Evolutionary conservation across 2,113 vertebrate genomes (phyloP).

Genomic region (Mandrillus leucophaeus): DNA sequence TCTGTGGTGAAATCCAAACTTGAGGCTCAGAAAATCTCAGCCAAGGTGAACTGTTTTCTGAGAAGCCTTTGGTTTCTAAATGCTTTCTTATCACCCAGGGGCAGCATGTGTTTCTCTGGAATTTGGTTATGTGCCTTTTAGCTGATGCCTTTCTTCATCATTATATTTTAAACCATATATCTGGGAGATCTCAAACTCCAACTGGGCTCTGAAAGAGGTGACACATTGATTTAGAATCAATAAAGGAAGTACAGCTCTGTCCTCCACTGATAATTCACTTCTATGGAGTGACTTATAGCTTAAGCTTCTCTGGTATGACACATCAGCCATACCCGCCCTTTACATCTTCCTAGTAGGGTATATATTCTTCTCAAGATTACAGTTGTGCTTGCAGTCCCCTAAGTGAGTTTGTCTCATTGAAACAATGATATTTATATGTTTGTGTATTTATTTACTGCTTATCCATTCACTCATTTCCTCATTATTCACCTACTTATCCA

Average conservation of each 20-base stretch:
- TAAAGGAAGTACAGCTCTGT: background rate
- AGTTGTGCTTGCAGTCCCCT: background rate
- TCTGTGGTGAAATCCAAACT: background rate
- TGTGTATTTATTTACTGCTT: background rate
- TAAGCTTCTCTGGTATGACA: background rate
- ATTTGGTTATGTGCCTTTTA: background rate
- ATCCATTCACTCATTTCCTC: background rate
- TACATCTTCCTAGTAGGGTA: background rate
- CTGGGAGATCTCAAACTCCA: background rate
- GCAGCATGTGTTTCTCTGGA: background rate
- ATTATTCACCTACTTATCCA: background rate
- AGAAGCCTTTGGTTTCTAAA: background rate
- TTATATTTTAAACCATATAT: background rate
- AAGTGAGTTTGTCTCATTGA: background rate
- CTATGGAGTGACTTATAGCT: background rate
- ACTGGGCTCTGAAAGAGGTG: background rate
- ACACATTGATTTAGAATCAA: background rate
- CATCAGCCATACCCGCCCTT: background rate
- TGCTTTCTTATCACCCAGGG: background rate
- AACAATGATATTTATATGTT: background rate
- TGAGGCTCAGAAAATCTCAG: background rate
- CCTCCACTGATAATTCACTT: background rate
- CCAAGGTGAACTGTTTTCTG: background rate
- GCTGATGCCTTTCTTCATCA: background rate
- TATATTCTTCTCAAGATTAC: background rate